Base-by-base conservation (phyloP, 2,113 vertebrate species). In the Gulo gulo region DNA sequence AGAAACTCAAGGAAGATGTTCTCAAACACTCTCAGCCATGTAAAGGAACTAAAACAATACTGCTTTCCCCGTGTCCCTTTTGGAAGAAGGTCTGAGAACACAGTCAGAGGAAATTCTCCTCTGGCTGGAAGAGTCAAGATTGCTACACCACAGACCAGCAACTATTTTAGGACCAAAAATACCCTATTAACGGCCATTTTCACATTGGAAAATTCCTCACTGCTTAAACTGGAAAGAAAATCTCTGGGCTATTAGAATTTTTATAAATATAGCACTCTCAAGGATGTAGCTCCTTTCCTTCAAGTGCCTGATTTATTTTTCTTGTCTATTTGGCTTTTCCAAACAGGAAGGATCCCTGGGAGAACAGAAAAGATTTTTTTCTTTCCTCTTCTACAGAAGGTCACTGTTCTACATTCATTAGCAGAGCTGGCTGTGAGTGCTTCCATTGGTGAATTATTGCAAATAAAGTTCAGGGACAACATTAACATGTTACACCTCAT, bases 121-220 rank as follows among this genome's bases (percentile, higher is more conserved):
- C 45, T 88, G 24, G 12, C 50, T 59, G 42, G 31, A 65, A 34
- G 7, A 95, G 78, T 73, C 84, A 61, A 95, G 73, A 69, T 0
- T 80, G 29, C 6, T 9, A 45, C 4, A 36, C 16, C 9, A 94
- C 96, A 34, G 0, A 18, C 47, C 80, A 91, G 78, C 55, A 97
- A 91, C 85, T 96, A 87, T 91, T 91, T 95, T 57, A 59, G n/a
- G 74, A 84, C 82, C 23, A 47, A 98, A 93, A 97, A 93, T 84
- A 67, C 63, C 69, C 57, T 52, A 21, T 65, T 26, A 10, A 76
- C 74, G 61, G 8, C 26, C 88, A 94, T 57, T 55, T 80, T 21
- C 50, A 21, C 55, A 18, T 12, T 95, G 57, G 93, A 98, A 98
- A 97, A 97, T 87, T 83, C 74, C 4, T 97, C 52, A 34, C 80